A percentile compares a stretch with the other conserved stretches of the same genome.
Evolutionary conservation across 2,797 vertebrate genomes (phyloP).

Genomic region (Leuciscus waleckii): DNA sequence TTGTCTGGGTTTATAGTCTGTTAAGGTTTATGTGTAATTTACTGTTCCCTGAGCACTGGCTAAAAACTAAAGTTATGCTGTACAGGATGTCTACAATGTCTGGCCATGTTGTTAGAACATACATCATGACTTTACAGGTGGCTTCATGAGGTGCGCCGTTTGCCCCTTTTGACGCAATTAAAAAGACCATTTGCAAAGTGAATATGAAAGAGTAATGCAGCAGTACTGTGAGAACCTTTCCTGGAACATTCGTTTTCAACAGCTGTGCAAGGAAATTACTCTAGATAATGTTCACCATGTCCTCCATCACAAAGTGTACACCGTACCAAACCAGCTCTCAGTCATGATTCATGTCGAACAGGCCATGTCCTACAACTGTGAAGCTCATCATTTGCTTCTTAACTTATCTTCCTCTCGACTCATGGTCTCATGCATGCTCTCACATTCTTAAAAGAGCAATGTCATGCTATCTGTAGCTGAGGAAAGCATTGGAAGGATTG

Average conservation of each 20-base stretch:
- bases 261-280: conserved; percentile 34
- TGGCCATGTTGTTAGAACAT: conserved; percentile 22
- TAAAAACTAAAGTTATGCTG: not conserved
- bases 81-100: conserved; percentile 27
- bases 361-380: not conserved
- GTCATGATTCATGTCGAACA: not conserved
- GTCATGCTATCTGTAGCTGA: not conserved
- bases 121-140: conserved; percentile 25
- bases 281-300: not conserved
- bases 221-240: conserved; percentile 29
- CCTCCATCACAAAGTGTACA: not conserved
- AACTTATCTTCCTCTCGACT: not conserved
- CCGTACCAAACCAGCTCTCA: not conserved
- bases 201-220: conserved; percentile 25
- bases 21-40: conserved; percentile 18
- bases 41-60: conserved; percentile 32
- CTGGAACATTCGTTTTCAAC: conserved; percentile 34
- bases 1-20: conserved; percentile 19
- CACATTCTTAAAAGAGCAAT: not conserved
- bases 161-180: conserved; percentile 1
- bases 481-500: not conserved
- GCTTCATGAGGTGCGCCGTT: conserved; percentile 31
- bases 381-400: not conserved
- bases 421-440: not conserved
- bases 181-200: conserved; percentile 38